Evolutionary conservation across 2,888 invertebrate genomes (phyloP), one percentile per base, ranked within the genome.

Genomic region (Drosophila subsilvestris): DNA sequence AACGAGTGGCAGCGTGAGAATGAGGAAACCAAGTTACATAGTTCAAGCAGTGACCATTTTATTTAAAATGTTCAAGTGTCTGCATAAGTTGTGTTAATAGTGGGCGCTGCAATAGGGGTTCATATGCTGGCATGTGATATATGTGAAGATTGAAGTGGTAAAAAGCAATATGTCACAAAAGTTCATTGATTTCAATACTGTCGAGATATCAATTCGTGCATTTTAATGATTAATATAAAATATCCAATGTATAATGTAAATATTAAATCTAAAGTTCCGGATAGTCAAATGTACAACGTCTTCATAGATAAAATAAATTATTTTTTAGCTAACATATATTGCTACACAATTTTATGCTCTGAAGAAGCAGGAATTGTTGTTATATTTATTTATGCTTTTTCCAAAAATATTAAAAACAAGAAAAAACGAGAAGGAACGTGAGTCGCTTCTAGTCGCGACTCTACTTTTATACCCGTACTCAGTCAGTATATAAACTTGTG

Each of bases 11-110:
- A 85, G 55, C 72, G 69, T 2, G 81, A 88, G 62, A 79, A 56
- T 32, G 89, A 89, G 63, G 89, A 89, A 77, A 88, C 75, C 29
- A 89, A 89, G 44, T 68, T 89, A 71, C 75, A 74, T 44, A 72
- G 61, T 50, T 65, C 74, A 17, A 48, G 44, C 45, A 80, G 75
- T 45, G 79, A 88, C 25, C 78, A 86, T 49, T 87, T 78, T 14
- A 74, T 86, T 59, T 88, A 58, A 74, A n/a, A n/a, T 9, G 54
- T 10, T n/a, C 14, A 25, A 25, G 1, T 53, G 20, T 49, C 9
- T 42, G 4, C 3, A 37, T 2, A 0, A 14, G 9, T 0, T 22
- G 29, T 1, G 2, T 9, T 18, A 17, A 6, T n/a, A n/a, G 7
- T n/a, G 45, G 47, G 59, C 51, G 68, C 48, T 78, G 79, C 63